These are phyloP conservation scores for Asobara japonica DNA, from an alignment of 1,140 invertebrate species.

Conservation along the genomic window DNA sequence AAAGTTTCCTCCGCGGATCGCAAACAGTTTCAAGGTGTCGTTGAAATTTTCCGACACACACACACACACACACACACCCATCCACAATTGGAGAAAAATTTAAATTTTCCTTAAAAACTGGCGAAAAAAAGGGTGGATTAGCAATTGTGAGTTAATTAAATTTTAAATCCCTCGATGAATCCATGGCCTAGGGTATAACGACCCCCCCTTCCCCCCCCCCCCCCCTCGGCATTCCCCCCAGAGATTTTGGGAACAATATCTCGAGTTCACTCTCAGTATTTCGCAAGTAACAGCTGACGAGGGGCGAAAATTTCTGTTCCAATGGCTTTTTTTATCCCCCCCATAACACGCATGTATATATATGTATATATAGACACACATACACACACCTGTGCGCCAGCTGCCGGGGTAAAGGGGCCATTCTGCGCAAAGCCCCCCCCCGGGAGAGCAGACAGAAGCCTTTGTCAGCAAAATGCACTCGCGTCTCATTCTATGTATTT, in stretches of 20 bases:
- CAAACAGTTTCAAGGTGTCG: too few species aligned
- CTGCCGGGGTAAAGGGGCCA: conserved; percentile 45
- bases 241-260: background rate
- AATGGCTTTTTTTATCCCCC: background rate
- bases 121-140: too few species aligned
- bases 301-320: background rate
- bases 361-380: background rate
- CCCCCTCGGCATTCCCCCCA: too few species aligned
- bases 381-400: conserved; percentile 58
- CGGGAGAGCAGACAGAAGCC: conserved; percentile 18
- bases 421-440: conserved; percentile 9
- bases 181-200: conserved; percentile 10
- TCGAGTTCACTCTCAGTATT: conserved; percentile 1
- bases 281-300: conserved; percentile 4
- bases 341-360: too few species aligned
- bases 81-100: too few species aligned
- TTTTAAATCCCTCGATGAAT: background rate
- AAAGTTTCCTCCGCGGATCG: too few species aligned
- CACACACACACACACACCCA: too few species aligned
- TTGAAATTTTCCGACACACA: too few species aligned
- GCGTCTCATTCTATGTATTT: background rate
- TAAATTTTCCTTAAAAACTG: too few species aligned
- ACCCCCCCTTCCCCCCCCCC: background rate
- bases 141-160: background rate
- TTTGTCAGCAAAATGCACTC: conserved; percentile 30